phyloP scores from a whole-genome alignment of 1,140 invertebrate species.

The Bombus waltoni region DNA sequence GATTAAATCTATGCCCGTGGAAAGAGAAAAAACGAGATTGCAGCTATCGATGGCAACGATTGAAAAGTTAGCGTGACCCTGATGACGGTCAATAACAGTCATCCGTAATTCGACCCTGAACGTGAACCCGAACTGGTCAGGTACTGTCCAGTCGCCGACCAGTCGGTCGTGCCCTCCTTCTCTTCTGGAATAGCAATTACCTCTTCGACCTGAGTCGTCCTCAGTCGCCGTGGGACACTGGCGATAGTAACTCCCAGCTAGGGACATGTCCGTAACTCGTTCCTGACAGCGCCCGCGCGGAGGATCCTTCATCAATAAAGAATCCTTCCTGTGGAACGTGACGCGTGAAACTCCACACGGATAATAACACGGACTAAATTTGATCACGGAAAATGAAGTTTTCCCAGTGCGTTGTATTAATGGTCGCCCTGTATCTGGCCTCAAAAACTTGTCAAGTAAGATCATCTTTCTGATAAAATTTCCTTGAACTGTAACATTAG shows the following conservation, averaged over 20 bases:
- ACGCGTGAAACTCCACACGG: conserved; percentile 10
- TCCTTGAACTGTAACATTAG: neutral
- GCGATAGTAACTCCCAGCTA: conserved; percentile 70
- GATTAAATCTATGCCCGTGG: too few species aligned
- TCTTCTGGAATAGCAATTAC: conserved; percentile 76
- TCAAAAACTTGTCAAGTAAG: conserved; percentile 55
- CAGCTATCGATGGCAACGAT: neutral
- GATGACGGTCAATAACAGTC: conserved; percentile 77
- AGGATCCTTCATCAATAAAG: conserved; percentile 45
- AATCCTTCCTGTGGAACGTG: conserved; percentile 37
- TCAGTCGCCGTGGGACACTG: conserved; percentile 73
- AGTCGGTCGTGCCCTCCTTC: conserved; percentile 71
- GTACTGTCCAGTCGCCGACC: conserved; percentile 72
- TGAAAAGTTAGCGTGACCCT: conserved; percentile 32
- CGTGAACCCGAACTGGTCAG: conserved; percentile 78
- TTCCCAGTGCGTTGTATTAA: conserved; percentile 32
- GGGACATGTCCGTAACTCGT: conserved; percentile 69
- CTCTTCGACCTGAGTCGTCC: conserved; percentile 70
- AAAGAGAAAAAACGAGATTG: neutral
- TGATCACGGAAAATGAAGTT: conserved; percentile 62
- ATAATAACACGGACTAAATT: conserved; percentile 2
- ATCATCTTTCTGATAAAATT: neutral
- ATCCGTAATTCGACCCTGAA: conserved; percentile 76
- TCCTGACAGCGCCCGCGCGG: conserved; percentile 65
- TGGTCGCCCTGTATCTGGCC: conserved; percentile 25